phyloP scores from a whole-genome alignment of 1,140 invertebrate species.

The Araneus ventricosus region DNA sequence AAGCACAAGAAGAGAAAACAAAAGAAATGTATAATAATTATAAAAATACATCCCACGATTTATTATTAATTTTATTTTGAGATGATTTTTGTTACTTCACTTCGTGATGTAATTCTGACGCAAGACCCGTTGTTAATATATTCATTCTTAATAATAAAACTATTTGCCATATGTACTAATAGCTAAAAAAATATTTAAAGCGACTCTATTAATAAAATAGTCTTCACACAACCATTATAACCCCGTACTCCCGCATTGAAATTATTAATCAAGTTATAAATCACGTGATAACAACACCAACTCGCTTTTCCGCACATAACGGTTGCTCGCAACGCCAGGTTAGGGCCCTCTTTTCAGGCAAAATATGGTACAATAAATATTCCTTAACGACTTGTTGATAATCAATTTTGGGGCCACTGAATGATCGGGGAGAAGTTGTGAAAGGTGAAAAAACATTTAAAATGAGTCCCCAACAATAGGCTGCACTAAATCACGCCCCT shows the following conservation, averaged over 20 bases:
- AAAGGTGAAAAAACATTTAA: slow-evolving; percentile 62
- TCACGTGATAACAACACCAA: slow-evolving; percentile 31
- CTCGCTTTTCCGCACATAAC: neutral
- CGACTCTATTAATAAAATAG: neutral
- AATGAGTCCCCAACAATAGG: slow-evolving; percentile 46
- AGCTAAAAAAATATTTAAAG: neutral
- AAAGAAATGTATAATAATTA: too few relatives aligned
- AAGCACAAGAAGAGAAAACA: too few relatives aligned
- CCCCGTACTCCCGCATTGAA: neutral
- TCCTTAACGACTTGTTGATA: slow-evolving; percentile 74
- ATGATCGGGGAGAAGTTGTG: neutral
- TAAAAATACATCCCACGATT: too few relatives aligned
- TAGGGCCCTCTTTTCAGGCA: neutral
- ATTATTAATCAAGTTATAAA: slow-evolving; percentile 65
- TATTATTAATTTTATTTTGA: too few relatives aligned
- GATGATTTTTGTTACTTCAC: too few relatives aligned
- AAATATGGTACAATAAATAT: slow-evolving; percentile 67
- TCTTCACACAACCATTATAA: neutral
- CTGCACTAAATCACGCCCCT: slow-evolving; percentile 69
- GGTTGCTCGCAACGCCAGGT: neutral
- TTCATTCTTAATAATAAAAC: too few relatives aligned
- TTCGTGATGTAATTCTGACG: too few relatives aligned
- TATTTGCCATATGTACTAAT: too few relatives aligned
- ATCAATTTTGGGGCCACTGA: slow-evolving; percentile 58
- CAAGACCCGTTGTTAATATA: too few relatives aligned